These are phyloP conservation scores for Exephanes ischioxanthus DNA, from an alignment of 2,888 invertebrate species.

Conservation along the genomic window DNA sequence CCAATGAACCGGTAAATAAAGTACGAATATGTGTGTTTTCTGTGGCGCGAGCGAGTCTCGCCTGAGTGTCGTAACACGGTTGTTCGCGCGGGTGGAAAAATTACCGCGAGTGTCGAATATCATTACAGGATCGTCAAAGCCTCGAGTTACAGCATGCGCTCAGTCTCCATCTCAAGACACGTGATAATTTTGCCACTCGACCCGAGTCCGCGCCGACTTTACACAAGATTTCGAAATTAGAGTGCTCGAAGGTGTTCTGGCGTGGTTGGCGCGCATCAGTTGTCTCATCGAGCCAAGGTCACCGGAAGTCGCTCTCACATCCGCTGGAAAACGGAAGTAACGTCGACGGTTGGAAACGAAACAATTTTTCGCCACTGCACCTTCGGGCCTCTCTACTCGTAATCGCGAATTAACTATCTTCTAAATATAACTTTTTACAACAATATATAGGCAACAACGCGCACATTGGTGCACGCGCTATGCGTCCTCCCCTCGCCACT, in stretches of 20 bases:
- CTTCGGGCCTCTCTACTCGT: background rate
- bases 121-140: background rate
- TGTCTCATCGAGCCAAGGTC: background rate
- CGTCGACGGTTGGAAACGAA: conserved; percentile 6
- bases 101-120: conserved; percentile 14
- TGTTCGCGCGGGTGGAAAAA: conserved; percentile 24
- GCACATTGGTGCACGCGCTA: background rate
- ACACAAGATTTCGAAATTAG: conserved; percentile 58
- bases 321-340: conserved; percentile 18
- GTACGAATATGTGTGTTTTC: conserved; percentile 32
- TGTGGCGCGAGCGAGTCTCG: conserved; percentile 59
- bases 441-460: conserved; percentile 43
- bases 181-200: conserved; percentile 50
- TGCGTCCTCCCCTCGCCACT: conserved; percentile 34
- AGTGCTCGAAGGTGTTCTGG: conserved; percentile 11
- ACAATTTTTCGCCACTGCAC: conserved; percentile 6
- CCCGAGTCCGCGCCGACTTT: conserved; percentile 48
- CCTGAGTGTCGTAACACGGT: conserved; percentile 34
- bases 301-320: conserved; percentile 8
- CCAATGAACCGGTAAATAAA: conserved; percentile 33
- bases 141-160: conserved; percentile 59
- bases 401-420: conserved; percentile 47
- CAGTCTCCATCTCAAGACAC: conserved; percentile 37
- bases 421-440: conserved; percentile 63
- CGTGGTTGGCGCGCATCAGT: conserved; percentile 3